phyloP scores from a whole-genome alignment of 2,888 invertebrate genomes.

The Tridacna gigas region DNA sequence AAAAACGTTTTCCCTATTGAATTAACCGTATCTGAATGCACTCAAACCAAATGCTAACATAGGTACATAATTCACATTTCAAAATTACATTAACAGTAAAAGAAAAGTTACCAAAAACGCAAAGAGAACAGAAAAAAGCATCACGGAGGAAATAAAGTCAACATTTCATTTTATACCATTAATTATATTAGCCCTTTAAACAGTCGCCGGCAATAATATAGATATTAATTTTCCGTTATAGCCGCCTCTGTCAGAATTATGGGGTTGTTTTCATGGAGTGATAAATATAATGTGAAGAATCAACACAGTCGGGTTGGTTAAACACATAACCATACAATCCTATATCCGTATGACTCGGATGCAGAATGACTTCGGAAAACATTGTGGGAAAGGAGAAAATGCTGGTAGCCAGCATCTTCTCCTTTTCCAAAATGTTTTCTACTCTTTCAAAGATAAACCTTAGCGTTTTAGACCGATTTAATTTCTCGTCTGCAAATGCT shows the following conservation, averaged over 20 bases:
- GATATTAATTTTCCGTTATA: constrained; percentile 30
- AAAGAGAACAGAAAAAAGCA: background rate
- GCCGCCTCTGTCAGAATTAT: constrained; percentile 25
- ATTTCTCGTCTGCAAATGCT: no score
- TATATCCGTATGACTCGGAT: no score
- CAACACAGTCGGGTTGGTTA: constrained; percentile 1
- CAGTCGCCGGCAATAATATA: constrained; percentile 23
- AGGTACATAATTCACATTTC: no score
- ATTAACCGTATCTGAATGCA: no score
- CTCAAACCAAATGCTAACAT: no score
- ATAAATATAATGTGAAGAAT: constrained; percentile 25
- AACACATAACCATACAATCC: background rate
- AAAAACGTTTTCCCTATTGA: no score
- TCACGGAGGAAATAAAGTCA: background rate
- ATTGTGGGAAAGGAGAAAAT: no score
- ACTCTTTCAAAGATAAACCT: no score
- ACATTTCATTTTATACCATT: constrained; percentile 11
- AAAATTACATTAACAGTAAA: background rate
- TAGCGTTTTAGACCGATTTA: no score
- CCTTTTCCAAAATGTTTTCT: no score
- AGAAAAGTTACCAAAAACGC: background rate
- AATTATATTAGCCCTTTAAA: constrained; percentile 14
- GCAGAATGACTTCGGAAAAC: no score
- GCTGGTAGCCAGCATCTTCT: no score
- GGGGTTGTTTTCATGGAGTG: constrained; percentile 17